Conservation (phyloP, 2,888 invertebrate genomes). For the Drosophila gaucha region DNA sequence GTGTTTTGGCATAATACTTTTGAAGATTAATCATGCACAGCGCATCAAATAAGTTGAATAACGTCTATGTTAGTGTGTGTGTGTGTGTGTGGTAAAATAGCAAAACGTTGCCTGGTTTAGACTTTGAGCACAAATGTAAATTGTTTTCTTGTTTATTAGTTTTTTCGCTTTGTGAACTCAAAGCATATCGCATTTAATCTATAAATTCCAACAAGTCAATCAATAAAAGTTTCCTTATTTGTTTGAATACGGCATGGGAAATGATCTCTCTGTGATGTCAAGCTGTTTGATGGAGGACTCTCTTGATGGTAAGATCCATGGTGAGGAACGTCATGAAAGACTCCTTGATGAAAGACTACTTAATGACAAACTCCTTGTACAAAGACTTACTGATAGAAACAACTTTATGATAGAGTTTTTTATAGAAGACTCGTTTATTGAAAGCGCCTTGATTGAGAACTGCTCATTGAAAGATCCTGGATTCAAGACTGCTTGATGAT, state of each 20-base stretch:
- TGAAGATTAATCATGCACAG: constrained; percentile 66
- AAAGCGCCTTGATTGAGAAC: no score
- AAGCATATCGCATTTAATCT: not conserved
- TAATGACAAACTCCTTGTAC: no score
- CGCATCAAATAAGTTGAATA: constrained; percentile 57
- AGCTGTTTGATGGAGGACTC: not conserved
- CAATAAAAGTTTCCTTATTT: constrained; percentile 3
- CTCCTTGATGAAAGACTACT: not conserved
- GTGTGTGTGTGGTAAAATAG: constrained; percentile 27
- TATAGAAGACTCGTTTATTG: no score
- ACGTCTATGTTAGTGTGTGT: constrained; percentile 11
- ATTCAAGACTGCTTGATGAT: not conserved
- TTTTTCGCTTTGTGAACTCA: constrained; percentile 5
- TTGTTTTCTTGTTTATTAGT: constrained; percentile 22
- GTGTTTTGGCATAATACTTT: constrained; percentile 31
- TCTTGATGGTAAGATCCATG: not conserved
- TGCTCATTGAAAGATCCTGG: not conserved
- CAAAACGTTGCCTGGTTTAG: constrained; percentile 4
- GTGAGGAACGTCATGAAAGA: no score
- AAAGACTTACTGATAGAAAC: no score
- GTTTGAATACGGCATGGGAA: no score
- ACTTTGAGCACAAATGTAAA: constrained; percentile 10
- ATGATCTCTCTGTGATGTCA: not conserved
- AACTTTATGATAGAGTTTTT: no score
- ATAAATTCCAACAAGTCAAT: not conserved